Conservation (phyloP, 2,888 invertebrate species). For the Toxonevra muliebris region DNA sequence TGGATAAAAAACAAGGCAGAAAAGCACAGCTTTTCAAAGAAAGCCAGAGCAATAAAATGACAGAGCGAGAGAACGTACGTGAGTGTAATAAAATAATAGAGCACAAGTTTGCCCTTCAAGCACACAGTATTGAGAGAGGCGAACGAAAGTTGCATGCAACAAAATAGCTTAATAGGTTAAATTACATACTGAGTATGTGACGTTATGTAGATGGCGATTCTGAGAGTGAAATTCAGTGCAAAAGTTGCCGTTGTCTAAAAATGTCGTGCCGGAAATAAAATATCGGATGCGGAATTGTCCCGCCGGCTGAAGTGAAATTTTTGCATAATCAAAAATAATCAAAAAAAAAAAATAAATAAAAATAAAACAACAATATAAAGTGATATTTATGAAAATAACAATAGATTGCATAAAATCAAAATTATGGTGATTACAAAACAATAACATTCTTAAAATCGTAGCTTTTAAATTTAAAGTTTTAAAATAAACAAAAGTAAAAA, state of each 20-base stretch:
- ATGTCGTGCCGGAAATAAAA: slow-evolving; percentile 48
- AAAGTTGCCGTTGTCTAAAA: slow-evolving; percentile 54
- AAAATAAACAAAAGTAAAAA: slow-evolving; percentile 12
- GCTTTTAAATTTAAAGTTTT: slow-evolving; percentile 26
- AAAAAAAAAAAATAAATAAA: slow-evolving; percentile 8
- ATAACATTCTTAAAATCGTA: too few species aligned
- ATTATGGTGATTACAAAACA: too few species aligned
- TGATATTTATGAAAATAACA: not conserved
- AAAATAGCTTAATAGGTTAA: slow-evolving; percentile 17
- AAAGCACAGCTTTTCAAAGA: too few species aligned
- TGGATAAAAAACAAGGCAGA: too few species aligned
- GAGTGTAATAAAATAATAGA: not conserved
- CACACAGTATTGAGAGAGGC: slow-evolving; percentile 26
- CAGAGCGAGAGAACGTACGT: not conserved
- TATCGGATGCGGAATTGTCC: slow-evolving; percentile 46
- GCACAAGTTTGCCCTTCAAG: slow-evolving; percentile 1
- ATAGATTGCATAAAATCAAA: too few species aligned
- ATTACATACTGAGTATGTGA: slow-evolving; percentile 20
- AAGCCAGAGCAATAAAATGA: not conserved
- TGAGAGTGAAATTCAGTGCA: slow-evolving; percentile 48
- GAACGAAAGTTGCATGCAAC: slow-evolving; percentile 8
- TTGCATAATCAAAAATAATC: slow-evolving; percentile 52
- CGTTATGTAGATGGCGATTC: not conserved
- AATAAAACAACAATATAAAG: not conserved
- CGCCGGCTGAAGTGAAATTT: slow-evolving; percentile 52